A percentile compares a stretch with the other conserved stretches of the same genome.
These are phyloP conservation scores for Piezodorus guildinii DNA, from an alignment of 1,140 invertebrate genomes.

Conservation along the genomic window DNA sequence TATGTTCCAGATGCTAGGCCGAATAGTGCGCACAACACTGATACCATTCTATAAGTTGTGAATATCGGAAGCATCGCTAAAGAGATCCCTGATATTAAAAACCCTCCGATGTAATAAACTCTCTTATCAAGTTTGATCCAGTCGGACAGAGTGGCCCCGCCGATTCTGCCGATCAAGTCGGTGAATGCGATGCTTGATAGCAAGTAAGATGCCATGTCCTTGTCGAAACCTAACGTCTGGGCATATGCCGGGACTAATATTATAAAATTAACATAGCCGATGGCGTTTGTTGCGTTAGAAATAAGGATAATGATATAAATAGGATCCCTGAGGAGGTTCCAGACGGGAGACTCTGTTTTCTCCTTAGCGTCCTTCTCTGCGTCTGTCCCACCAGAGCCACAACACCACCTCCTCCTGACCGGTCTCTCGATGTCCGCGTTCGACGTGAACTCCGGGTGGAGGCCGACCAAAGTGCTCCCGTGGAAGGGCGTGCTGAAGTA, in stretches of 20 bases:
- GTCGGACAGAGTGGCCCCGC: constrained; percentile 69
- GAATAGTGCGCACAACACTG: constrained; percentile 58
- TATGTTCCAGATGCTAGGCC: constrained; percentile 75
- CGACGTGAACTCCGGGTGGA: constrained; percentile 64
- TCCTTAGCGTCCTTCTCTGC: not conserved
- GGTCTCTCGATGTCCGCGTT: constrained; percentile 60
- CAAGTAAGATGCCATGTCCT: constrained; percentile 51
- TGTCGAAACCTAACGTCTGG: constrained; percentile 51
- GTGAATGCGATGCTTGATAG: constrained; percentile 65
- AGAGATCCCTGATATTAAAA: constrained; percentile 61
- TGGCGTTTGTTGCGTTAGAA: constrained; percentile 70
- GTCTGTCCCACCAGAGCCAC: constrained; percentile 3
- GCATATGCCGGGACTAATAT: constrained; percentile 67
- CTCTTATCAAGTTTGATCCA: constrained; percentile 57
- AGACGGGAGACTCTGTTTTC: not conserved
- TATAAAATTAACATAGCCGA: constrained; percentile 76
- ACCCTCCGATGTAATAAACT: constrained; percentile 66
- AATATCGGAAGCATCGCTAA: constrained; percentile 51
- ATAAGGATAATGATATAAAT: constrained; percentile 69
- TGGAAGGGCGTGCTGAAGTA: constrained; percentile 74
- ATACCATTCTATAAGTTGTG: constrained; percentile 40
- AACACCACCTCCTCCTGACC: constrained; percentile 39
- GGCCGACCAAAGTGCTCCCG: constrained; percentile 62
- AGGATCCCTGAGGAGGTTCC: constrained; percentile 54
- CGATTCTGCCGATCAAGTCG: constrained; percentile 67